Base-by-base conservation (phyloP, 1,140 invertebrate genomes). In the Heliconius eleuchia region DNA sequence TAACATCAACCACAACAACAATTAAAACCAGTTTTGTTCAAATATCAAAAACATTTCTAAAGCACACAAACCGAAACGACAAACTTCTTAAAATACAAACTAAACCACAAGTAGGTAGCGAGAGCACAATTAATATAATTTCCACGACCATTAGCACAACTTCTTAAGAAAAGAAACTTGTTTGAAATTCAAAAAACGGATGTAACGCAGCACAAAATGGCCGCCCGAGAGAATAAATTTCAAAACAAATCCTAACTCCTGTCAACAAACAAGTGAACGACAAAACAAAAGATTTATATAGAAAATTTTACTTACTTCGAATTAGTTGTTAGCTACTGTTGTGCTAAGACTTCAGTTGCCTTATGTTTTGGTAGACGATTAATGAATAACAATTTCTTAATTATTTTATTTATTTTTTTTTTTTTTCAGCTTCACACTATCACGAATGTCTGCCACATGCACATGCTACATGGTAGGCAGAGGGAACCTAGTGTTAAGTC, bases 151-250 rank as follows among this genome's bases (percentile, higher is more conserved):
- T 80, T 80, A 80, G 70, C 74, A 42, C 70, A 76, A 76, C 78
- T 80, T 71, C 19, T 55, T 60, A 75, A 82, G 78, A 71, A 55
- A 81, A 73, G 39, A 78, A 66, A 81, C 57, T 74, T 73, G 83
- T 88, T 91, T 87, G 86, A 83, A 89, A 91, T 91, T 91, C 89
- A 89, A 88, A 89, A 87, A 89, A 85, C 87, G 87, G 83, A 88
- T 83, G 87, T 85, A 88, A 80, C 83, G 85, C 87, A 81, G 83
- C 86, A 86, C 88, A 86, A 87, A 89, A 87, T 87, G 84, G 85
- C 86, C 83, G 83, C 84, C 83, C 82, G 60, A 76, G 77, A 80
- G 86, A 88, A 90, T 90, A 90, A 92, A 88, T 90, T 92, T 91
- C 85, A 87, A 90, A 90, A 88, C 85, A 92, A 92, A 91, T 89